Evolutionary conservation across 1,140 invertebrate genomes (phyloP).

Genomic region (Apis florea): DNA sequence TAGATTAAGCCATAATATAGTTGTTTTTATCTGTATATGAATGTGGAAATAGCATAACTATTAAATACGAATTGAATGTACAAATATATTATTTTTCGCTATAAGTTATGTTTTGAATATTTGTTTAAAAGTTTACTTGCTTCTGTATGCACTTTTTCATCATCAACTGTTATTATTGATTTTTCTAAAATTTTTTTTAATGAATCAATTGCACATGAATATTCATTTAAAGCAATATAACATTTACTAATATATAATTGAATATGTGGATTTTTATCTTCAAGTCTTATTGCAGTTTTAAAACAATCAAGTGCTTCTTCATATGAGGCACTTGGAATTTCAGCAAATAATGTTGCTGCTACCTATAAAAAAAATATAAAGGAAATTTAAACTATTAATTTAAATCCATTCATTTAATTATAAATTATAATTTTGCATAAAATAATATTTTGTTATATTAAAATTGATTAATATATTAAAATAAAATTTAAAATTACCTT

Average conservation of each 20-base stretch:
- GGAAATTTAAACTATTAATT: neutral
- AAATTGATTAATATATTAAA: slow-evolving; percentile 21
- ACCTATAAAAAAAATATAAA: slow-evolving; percentile 58
- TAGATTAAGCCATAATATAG: slow-evolving; percentile 8
- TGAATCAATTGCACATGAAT: slow-evolving; percentile 82
- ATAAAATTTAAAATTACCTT: slow-evolving; percentile 82
- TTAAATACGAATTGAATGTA: slow-evolving; percentile 16
- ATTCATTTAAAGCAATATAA: slow-evolving; percentile 82
- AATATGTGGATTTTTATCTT: slow-evolving; percentile 86
- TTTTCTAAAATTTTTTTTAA: slow-evolving; percentile 80
- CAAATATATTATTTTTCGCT: slow-evolving; percentile 41
- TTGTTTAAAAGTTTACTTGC: slow-evolving; percentile 67
- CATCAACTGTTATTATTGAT: slow-evolving; percentile 75
- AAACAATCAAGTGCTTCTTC: slow-evolving; percentile 86
- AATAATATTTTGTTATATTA: neutral
- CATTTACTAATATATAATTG: slow-evolving; percentile 86
- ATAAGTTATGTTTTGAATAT: slow-evolving; percentile 69
- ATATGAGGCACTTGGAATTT: slow-evolving; percentile 84
- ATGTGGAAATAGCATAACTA: slow-evolving; percentile 7
- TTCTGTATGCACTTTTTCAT: slow-evolving; percentile 73
- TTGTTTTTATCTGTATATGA: slow-evolving; percentile 6
- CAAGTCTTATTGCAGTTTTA: slow-evolving; percentile 83
- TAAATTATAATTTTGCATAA: neutral
- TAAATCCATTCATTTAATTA: neutral
- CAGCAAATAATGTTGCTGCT: slow-evolving; percentile 85